These are phyloP conservation scores for Ictidomys tridecemlineatus DNA, from an alignment of 2,113 vertebrate species.

Conservation along the genomic window DNA sequence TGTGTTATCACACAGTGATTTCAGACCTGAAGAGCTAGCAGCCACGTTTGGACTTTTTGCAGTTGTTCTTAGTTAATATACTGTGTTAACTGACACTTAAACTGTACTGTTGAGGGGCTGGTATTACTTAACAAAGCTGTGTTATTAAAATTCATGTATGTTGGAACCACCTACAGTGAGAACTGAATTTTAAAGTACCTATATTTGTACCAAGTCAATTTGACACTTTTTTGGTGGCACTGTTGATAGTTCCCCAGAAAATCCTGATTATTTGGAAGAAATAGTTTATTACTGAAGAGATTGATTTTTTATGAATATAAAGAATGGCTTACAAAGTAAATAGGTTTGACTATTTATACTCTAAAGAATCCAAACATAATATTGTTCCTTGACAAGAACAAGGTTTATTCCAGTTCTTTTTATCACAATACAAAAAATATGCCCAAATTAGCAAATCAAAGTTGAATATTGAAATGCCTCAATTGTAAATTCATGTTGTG, in stretches of 20 bases:
- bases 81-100: neutral
- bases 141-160: neutral
- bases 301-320: conserved; percentile 28
- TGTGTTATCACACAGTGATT: neutral
- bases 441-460: neutral
- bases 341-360: neutral
- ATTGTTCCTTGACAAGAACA: neutral
- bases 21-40: neutral
- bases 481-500: neutral
- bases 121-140: neutral
- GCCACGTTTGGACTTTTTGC: neutral
- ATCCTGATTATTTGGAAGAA: neutral
- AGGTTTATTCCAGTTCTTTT: neutral
- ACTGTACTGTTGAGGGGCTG: neutral
- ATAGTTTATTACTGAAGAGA: neutral
- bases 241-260: neutral
- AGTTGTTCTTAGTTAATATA: neutral
- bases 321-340: neutral
- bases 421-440: neutral
- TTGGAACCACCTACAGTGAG: neutral
- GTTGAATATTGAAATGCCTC: neutral
- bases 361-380: conserved; percentile 3
- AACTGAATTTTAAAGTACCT: neutral
- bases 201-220: neutral
- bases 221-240: neutral